A percentile compares a stretch with the other conserved stretches of the same genome.
phyloP scores from a whole-genome alignment of 2,888 invertebrate species.

The Macropis europaea region DNA sequence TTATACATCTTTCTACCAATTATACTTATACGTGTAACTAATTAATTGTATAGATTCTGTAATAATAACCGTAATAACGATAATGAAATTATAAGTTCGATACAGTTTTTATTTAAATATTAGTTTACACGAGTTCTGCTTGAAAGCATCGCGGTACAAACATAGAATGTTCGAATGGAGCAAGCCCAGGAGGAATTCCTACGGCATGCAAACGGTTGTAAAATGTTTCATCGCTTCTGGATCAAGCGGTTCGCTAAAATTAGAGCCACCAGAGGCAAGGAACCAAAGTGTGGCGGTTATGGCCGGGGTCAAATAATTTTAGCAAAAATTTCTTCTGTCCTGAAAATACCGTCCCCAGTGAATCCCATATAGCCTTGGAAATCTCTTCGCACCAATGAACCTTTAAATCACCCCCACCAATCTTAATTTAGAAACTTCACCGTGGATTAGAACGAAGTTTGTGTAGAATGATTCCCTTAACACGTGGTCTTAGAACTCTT shows the following conservation, averaged over 20 bases:
- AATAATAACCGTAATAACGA: too few species aligned
- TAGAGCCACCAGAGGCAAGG: slow-evolving; percentile 28
- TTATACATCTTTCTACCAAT: too few species aligned
- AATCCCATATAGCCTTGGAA: not conserved
- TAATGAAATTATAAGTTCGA: too few species aligned
- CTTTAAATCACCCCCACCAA: not conserved
- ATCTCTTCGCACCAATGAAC: slow-evolving; percentile 4
- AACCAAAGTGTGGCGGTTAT: not conserved
- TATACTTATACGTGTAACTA: too few species aligned
- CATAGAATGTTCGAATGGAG: not conserved
- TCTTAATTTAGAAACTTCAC: slow-evolving; percentile 1
- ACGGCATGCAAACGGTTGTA: not conserved
- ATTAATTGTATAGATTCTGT: too few species aligned
- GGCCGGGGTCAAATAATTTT: slow-evolving; percentile 32
- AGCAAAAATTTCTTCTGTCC: slow-evolving; percentile 24
- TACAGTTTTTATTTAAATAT: too few species aligned
- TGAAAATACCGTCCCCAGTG: not conserved
- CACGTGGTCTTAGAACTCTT: too few species aligned
- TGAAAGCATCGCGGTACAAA: too few species aligned
- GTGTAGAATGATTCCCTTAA: too few species aligned
- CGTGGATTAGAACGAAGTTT: too few species aligned
- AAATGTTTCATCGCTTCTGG: slow-evolving; percentile 16
- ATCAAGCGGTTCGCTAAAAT: slow-evolving; percentile 53
- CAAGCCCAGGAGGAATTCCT: not conserved
- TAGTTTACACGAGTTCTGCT: too few species aligned